Percentiles rank a stretch among this genome's conserved stretches.
Evolutionary conservation across 2,113 vertebrate species (phyloP).

Genomic region (Saccopteryx bilineata): DNA sequence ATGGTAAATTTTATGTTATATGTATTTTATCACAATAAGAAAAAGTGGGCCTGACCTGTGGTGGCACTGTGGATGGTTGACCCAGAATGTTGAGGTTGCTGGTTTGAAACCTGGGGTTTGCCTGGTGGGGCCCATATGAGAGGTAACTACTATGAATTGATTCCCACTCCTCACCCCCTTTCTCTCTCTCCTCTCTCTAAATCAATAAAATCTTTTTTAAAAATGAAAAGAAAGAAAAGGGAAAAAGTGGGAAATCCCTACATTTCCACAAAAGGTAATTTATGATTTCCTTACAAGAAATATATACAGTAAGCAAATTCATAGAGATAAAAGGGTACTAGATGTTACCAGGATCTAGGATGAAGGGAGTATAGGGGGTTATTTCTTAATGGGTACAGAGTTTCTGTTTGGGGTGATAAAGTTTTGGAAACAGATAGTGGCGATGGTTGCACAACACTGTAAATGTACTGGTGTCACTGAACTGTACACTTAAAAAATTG

Average conservation of each 20-base stretch:
- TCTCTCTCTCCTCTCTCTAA: too few relatives aligned
- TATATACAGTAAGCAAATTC: not conserved
- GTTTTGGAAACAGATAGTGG: not conserved
- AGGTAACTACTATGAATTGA: too few relatives aligned
- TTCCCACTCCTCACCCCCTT: too few relatives aligned
- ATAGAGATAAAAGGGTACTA: not conserved
- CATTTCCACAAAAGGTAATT: not conserved
- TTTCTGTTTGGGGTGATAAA: conserved; percentile 23
- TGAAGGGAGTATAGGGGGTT: not conserved
- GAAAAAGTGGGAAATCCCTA: not conserved
- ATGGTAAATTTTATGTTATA: not conserved
- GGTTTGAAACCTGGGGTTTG: too few relatives aligned
- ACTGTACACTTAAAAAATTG: not conserved
- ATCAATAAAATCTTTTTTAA: too few relatives aligned
- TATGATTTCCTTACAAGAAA: not conserved
- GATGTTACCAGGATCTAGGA: not conserved
- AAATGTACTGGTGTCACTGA: not conserved
- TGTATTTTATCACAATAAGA: not conserved
- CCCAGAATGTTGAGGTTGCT: too few relatives aligned
- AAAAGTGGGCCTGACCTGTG: not conserved
- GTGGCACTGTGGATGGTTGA: too few relatives aligned
- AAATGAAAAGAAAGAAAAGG: too few relatives aligned
- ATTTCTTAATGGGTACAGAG: not conserved
- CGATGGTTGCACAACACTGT: not conserved
- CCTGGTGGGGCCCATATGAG: too few relatives aligned